These are phyloP conservation scores for Hydropotes inermis DNA, from an alignment of 2,113 vertebrate genomes.

Conservation along the genomic window DNA sequence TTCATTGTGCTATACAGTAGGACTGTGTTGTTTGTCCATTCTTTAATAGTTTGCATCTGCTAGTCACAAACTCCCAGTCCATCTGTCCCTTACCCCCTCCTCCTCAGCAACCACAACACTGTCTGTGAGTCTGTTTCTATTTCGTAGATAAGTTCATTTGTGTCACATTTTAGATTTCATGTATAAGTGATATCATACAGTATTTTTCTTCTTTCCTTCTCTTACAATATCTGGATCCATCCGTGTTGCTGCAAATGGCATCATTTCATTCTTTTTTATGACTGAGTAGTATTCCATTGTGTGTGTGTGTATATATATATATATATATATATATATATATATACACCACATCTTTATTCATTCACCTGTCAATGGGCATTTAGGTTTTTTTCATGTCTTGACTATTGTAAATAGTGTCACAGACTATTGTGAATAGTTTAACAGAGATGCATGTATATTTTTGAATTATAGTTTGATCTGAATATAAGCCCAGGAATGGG, in stretches of 20 bases:
- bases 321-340: fast-evolving
- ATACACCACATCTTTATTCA: background rate
- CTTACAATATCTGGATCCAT: background rate
- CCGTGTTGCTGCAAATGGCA: background rate
- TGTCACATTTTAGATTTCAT: background rate
- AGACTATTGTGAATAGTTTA: background rate
- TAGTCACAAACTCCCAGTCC: background rate
- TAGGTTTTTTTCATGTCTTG: background rate
- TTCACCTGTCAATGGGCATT: background rate
- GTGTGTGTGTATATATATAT: fast-evolving
- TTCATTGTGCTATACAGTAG: background rate
- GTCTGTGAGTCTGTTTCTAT: background rate
- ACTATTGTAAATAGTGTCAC: background rate
- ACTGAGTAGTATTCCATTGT: background rate
- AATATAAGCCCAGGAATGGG: background rate
- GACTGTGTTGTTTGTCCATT: background rate
- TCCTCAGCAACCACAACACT: background rate
- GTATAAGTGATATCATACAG: background rate
- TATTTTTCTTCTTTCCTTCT: background rate
- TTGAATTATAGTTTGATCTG: background rate
- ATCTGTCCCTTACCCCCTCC: background rate
- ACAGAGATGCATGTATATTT: background rate
- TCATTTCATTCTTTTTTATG: background rate
- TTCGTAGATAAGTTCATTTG: background rate
- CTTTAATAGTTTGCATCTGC: background rate